Conservation (phyloP, 2,888 invertebrate species). For the Metacarcinus magister region DNA sequence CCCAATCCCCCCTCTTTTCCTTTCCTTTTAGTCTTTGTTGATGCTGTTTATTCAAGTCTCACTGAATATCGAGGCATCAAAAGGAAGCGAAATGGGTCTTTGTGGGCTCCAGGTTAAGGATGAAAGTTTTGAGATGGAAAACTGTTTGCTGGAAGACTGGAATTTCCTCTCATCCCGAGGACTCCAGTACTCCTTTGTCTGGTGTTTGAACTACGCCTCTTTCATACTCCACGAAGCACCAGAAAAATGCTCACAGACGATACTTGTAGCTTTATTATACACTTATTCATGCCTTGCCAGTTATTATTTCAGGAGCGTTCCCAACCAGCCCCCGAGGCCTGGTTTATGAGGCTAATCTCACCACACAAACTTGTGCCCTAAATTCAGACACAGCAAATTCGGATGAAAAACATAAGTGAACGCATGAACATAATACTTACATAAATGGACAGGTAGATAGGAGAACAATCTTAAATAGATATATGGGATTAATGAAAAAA, state of each 20-base stretch:
- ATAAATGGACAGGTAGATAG: not conserved
- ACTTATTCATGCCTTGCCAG: slow-evolving; percentile 15
- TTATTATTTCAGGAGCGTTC: not conserved
- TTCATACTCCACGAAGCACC: not conserved
- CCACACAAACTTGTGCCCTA: slow-evolving; percentile 32
- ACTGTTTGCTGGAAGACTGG: slow-evolving; percentile 44
- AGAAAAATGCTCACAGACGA: not conserved
- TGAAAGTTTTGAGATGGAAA: slow-evolving; percentile 53
- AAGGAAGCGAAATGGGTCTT: slow-evolving; percentile 49
- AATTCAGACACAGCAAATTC: not conserved
- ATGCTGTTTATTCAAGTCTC: slow-evolving; percentile 51
- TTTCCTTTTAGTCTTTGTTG: slow-evolving; percentile 53
- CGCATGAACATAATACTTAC: not conserved
- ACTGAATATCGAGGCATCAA: slow-evolving; percentile 43
- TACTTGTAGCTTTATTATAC: slow-evolving; percentile 43
- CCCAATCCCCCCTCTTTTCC: slow-evolving; percentile 32
- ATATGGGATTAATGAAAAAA: no score
- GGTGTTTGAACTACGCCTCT: slow-evolving; percentile 46
- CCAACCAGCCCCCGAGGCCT: not conserved
- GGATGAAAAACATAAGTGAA: not conserved
- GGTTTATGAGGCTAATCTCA: slow-evolving; percentile 14
- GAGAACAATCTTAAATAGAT: not conserved
- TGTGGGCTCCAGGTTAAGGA: slow-evolving; percentile 53
- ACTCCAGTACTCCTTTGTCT: slow-evolving; percentile 43
- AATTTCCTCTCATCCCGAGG: slow-evolving; percentile 46